Evolutionary conservation across 2,888 invertebrate species (phyloP), one percentile per base, ranked within the genome.

Genomic region (Lepas anatifera): DNA sequence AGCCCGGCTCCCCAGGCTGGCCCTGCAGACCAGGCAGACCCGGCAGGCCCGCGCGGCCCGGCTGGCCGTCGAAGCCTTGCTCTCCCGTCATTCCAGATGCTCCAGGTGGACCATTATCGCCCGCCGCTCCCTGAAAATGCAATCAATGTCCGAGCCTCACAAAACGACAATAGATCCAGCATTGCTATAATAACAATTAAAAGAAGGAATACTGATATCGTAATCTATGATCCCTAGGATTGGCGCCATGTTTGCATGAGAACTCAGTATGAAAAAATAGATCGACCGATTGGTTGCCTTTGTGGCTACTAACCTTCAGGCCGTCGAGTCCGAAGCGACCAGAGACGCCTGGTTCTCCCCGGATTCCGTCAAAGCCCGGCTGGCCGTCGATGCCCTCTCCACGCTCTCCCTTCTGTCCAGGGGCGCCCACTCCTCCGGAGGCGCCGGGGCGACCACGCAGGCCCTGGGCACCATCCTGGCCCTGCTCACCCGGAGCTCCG

Each of bases 271-370:
- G n/a, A n/a, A n/a, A n/a, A n/a, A n/a, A n/a, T n/a, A n/a, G n/a
- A n/a, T n/a, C n/a, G n/a, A n/a, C n/a, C n/a, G n/a, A n/a, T n/a
- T n/a, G n/a, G n/a, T n/a, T n/a, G n/a, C n/a, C n/a, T n/a, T n/a
- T n/a, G n/a, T n/a, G n/a, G n/a, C 66, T 25, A 11, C 43, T 29
- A 13, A 73, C 73, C 46, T 52, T n/a, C 50, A 52, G 58, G 37
- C 73, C 74, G 37, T 41, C n/a, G 4, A 80, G 76, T 11, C 86
- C 87, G 11, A 83, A 80, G 16, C 78, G 78, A 66, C 89, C 89
- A 2, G 82, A 80, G 6, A 82, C 82, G 6, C 89, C 89, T 2
- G 81, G 39, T 13, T 73, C 69, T 29, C 74, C 72, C 3, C n/a
- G 41, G n/a, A 43, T 10, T 1, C 72, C 72, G 22, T 46, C 43